Evolutionary conservation across 2,113 vertebrate species (phyloP).

Genomic region (Amazona guildingii): DNA sequence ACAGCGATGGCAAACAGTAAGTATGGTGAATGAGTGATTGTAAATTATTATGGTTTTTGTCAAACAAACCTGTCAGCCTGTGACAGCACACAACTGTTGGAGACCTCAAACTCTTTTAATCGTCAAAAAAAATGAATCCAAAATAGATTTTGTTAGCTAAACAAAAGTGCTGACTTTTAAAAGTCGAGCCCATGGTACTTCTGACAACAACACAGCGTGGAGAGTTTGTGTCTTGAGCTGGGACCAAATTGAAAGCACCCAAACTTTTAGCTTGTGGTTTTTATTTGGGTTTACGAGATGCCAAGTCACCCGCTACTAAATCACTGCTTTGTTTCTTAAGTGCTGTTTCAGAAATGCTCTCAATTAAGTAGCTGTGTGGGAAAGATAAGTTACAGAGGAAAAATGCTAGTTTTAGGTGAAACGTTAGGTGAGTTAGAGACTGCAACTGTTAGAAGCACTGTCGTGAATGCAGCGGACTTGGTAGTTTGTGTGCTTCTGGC

Average conservation of each 20-base stretch:
- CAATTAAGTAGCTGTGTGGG: not conserved
- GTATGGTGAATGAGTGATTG: constrained; percentile 48
- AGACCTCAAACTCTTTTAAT: not conserved
- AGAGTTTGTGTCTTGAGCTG: not conserved
- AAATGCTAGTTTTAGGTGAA: not conserved
- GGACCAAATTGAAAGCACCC: not conserved
- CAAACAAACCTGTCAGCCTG: not conserved
- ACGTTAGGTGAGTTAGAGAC: not conserved
- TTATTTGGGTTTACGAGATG: not conserved
- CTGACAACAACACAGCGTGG: not conserved
- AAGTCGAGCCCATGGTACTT: not conserved
- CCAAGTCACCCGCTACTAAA: not conserved
- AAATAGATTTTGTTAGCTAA: not conserved
- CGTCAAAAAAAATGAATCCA: not conserved
- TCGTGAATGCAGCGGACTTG: not conserved
- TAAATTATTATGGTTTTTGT: not conserved
- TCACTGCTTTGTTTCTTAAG: not conserved
- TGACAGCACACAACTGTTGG: not conserved
- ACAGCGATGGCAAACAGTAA: constrained; percentile 87
- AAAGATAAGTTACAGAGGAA: not conserved
- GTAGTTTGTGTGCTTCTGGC: not conserved
- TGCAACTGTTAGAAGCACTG: not conserved
- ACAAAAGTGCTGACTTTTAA: not conserved
- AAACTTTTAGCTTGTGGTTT: not conserved
- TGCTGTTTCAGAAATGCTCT: not conserved